A percentile compares a stretch with the other conserved stretches of the same genome.
These are phyloP conservation scores for Bufo gargarizans DNA, from an alignment of 2,113 vertebrate genomes.

Conservation along the genomic window DNA sequence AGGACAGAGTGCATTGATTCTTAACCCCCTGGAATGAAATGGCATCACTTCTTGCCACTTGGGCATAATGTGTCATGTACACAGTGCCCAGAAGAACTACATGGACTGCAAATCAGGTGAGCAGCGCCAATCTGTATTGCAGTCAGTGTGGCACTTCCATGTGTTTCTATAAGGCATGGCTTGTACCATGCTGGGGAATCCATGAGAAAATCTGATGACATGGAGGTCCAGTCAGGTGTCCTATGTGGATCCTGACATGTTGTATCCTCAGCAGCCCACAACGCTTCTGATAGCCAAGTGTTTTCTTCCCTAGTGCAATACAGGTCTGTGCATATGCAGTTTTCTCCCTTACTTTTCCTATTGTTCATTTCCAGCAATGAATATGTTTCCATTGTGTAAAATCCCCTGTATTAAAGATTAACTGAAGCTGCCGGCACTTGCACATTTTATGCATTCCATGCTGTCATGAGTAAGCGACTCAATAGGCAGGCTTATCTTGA, in stretches of 20 bases:
- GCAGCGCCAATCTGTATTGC: neutral
- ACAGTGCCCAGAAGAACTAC: neutral
- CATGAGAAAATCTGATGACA: too few species aligned
- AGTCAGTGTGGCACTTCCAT: neutral
- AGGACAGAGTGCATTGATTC: neutral
- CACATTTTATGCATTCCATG: conserved; percentile 50
- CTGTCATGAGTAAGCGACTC: conserved; percentile 27
- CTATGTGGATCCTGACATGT: too few species aligned
- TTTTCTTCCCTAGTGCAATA: neutral
- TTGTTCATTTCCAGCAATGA: neutral
- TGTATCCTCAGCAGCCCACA: too few species aligned
- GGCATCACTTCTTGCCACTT: neutral
- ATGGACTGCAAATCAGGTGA: neutral
- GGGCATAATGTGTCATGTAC: neutral
- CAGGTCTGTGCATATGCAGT: neutral
- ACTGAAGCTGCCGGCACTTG: conserved; percentile 33
- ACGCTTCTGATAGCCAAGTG: too few species aligned
- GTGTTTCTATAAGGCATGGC: neutral
- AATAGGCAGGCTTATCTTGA: conserved; percentile 26
- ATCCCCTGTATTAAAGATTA: conserved; percentile 48
- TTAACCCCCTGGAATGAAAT: neutral
- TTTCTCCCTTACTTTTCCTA: neutral
- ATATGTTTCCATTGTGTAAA: conserved; percentile 41
- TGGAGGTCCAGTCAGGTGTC: too few species aligned
- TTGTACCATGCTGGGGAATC: too few species aligned